phyloP scores from a whole-genome alignment of 1,140 invertebrate species.

The Meteorus sp. region DNA sequence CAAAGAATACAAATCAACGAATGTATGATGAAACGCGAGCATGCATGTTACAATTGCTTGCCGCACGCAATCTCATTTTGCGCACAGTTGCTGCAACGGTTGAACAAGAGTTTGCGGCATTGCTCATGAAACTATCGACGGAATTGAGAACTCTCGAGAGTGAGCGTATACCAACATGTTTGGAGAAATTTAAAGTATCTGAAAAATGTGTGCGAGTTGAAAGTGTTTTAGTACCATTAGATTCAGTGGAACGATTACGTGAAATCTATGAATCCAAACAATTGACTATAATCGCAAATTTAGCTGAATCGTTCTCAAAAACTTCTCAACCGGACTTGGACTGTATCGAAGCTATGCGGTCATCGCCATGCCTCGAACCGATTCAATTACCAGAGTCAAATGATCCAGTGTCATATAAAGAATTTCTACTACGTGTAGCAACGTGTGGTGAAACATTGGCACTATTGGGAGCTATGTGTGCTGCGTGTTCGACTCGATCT shows the following conservation, averaged over 20 bases:
- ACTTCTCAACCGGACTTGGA: slow-evolving; percentile 41
- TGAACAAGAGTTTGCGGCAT: slow-evolving; percentile 37
- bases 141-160: slow-evolving; percentile 43
- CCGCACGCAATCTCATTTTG: slow-evolving; percentile 48
- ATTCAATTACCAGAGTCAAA: slow-evolving; percentile 41
- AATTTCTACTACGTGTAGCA: slow-evolving; percentile 48
- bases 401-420: slow-evolving; percentile 45
- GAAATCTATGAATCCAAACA: slow-evolving; percentile 51
- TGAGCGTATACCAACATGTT: slow-evolving; percentile 40
- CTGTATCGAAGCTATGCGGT: slow-evolving; percentile 42
- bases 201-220: slow-evolving; percentile 38
- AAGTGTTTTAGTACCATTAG: slow-evolving; percentile 50
- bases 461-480: slow-evolving; percentile 50
- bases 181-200: slow-evolving; percentile 41
- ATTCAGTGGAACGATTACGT: slow-evolving; percentile 50
- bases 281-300: slow-evolving; percentile 42
- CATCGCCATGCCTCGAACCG: slow-evolving; percentile 38
- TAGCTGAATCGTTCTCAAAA: slow-evolving; percentile 45
- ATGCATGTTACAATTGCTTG: slow-evolving; percentile 48
- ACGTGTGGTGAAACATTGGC: slow-evolving; percentile 55
- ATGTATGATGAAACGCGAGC: slow-evolving; percentile 48
- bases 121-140: slow-evolving; percentile 38
- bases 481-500: slow-evolving; percentile 37
- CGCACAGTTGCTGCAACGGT: slow-evolving; percentile 48
- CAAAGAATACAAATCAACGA: slow-evolving; percentile 37